Percentiles rank a stretch among this genome's conserved stretches.
Conservation (phyloP, 1,140 invertebrate species). For the Brachionus asplanchnoidis region DNA sequence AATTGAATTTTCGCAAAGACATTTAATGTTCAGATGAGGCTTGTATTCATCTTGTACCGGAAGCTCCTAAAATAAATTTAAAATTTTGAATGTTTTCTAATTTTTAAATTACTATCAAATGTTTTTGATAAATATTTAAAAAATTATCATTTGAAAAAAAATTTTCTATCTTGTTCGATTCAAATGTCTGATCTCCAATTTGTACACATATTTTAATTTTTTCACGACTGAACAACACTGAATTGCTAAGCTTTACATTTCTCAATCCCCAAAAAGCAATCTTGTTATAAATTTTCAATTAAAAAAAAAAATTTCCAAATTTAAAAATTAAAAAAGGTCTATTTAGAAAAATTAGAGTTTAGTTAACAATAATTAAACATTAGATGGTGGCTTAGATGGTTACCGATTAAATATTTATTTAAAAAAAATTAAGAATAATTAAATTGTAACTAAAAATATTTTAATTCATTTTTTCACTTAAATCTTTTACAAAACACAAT, state of each 20-base stretch:
- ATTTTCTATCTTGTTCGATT: slow-evolving; percentile 27
- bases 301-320: no score
- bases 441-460: no score
- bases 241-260: neutral
- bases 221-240: neutral
- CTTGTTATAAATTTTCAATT: neutral
- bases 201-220: slow-evolving; percentile 20
- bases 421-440: no score
- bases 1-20: slow-evolving; percentile 29
- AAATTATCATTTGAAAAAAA: slow-evolving; percentile 23
- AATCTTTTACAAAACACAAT: no score
- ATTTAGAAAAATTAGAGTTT: no score
- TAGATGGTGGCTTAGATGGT: no score
- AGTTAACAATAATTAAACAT: no score
- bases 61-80: neutral
- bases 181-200: slow-evolving; percentile 20
- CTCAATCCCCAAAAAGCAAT: slow-evolving; percentile 18
- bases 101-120: neutral
- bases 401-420: no score
- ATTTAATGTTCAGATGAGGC: slow-evolving; percentile 37
- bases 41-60: slow-evolving; percentile 21
- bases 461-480: no score
- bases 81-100: neutral
- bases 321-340: no score
- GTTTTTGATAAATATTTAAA: neutral